These are phyloP conservation scores for Drosophila pseudoobscura DNA, from an alignment of 1,140 invertebrate genomes.

Conservation along the genomic window DNA sequence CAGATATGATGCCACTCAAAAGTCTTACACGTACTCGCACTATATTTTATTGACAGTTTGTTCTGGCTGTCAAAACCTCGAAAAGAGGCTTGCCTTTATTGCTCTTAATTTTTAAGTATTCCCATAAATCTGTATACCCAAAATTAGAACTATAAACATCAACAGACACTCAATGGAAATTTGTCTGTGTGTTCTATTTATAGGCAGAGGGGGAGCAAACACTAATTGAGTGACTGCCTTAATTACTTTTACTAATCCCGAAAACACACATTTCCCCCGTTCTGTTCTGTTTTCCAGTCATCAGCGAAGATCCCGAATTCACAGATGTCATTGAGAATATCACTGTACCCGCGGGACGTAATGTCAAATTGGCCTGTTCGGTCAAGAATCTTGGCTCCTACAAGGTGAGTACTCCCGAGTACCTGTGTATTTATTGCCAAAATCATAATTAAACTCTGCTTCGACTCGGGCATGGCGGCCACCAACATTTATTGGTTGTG, in stretches of 20 bases:
- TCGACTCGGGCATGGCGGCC: no score
- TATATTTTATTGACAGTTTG: conserved; percentile 55
- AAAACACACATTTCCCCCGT: background rate
- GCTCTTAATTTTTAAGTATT: conserved; percentile 44
- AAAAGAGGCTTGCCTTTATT: conserved; percentile 17
- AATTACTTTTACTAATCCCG: conserved; percentile 20
- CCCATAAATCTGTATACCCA: conserved; percentile 33
- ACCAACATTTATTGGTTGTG: no score
- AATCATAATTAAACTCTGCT: conserved; percentile 28
- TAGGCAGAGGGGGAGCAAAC: conserved; percentile 10
- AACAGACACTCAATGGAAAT: background rate
- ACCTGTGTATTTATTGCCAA: conserved; percentile 10
- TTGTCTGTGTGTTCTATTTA: conserved; percentile 18
- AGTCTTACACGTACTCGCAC: background rate
- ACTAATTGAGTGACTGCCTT: conserved; percentile 17
- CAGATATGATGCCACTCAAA: conserved; percentile 9
- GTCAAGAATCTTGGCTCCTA: conserved; percentile 94
- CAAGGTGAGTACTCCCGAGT: conserved; percentile 86
- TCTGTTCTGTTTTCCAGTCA: conserved; percentile 84
- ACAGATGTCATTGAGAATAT: conserved; percentile 89
- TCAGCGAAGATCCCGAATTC: conserved; percentile 88
- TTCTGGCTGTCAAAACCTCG: conserved; percentile 36
- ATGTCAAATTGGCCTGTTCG: conserved; percentile 93
- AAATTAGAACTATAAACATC: conserved; percentile 23
- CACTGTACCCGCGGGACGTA: conserved; percentile 91